phyloP scores from a whole-genome alignment of 1,140 invertebrate genomes.

The Mylabris phalerata region DNA sequence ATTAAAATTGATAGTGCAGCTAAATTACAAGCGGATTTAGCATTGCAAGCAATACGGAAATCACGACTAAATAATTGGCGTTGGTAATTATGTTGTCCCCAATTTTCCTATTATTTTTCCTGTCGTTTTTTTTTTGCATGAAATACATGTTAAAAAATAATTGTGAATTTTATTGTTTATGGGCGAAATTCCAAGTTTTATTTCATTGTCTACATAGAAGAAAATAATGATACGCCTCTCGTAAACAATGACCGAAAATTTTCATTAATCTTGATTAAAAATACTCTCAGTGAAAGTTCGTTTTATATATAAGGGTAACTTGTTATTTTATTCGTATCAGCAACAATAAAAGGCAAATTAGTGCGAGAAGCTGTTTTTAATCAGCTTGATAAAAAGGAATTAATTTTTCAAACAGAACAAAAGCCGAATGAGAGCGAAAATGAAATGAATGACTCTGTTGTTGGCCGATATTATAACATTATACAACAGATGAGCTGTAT shows the following conservation, averaged over 20 bases:
- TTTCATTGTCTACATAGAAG: not conserved
- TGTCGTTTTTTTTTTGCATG: not conserved
- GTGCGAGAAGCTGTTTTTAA: not conserved
- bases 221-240: not conserved
- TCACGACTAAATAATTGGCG: constrained; percentile 44
- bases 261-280: no score
- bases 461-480: not conserved
- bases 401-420: not conserved
- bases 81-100: constrained; percentile 24
- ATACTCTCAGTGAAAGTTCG: no score
- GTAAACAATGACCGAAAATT: no score
- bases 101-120: not conserved
- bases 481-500: no score
- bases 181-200: no score
- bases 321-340: constrained; percentile 5
- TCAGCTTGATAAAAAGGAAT: not conserved
- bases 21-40: constrained; percentile 44
- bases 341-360: not conserved
- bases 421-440: not conserved
- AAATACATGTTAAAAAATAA: no score
- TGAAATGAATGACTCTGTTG: not conserved
- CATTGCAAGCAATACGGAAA: constrained; percentile 48
- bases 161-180: no score
- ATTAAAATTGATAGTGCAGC: constrained; percentile 47
- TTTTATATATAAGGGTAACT: not conserved